Evolutionary conservation across 2,113 vertebrate species (phyloP).

Genomic region (Muscicapa adusta): DNA sequence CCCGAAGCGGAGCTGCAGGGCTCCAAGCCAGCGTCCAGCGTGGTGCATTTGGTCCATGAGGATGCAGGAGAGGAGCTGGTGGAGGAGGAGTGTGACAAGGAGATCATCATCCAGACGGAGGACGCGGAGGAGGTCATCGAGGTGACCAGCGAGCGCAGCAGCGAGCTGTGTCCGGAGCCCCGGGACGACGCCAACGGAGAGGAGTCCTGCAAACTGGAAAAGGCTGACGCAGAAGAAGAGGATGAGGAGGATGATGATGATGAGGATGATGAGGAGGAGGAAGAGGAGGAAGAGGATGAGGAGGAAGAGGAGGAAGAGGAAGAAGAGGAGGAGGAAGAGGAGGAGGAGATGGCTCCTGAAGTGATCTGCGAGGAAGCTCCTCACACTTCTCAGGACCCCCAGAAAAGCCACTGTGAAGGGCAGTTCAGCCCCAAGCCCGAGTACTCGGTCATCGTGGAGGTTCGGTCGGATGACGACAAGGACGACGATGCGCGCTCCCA

Average conservation of each 20-base stretch:
- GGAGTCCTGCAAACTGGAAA: conserved; percentile 55
- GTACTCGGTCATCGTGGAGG: conserved; percentile 82
- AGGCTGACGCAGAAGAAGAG: conserved; percentile 66
- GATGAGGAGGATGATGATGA: conserved; percentile 57
- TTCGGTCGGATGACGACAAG: conserved; percentile 82
- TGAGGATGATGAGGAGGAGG: conserved; percentile 38
- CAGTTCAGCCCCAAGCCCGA: conserved; percentile 70
- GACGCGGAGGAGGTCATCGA: conserved; percentile 73
- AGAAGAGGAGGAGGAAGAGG: conserved; percentile 67
- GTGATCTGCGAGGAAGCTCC: conserved; percentile 65
- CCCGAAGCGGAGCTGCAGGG: conserved; percentile 43
- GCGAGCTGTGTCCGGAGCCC: conserved; percentile 50
- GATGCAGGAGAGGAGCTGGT: conserved; percentile 44
- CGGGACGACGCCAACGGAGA: background rate
- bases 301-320: conserved; percentile 67
- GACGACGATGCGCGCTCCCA: conserved; percentile 86
- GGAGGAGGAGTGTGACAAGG: conserved; percentile 73
- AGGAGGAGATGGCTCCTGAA: conserved; percentile 61
- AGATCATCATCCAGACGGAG: conserved; percentile 73
- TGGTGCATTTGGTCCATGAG: conserved; percentile 61
- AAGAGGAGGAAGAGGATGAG: conserved; percentile 63
- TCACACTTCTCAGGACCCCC: conserved; percentile 53
- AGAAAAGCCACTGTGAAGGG: conserved; percentile 72
- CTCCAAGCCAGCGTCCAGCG: background rate
- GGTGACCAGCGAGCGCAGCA: conserved; percentile 68